phyloP scores from a whole-genome alignment of 2,113 vertebrate genomes.

The Macrotus californicus region DNA sequence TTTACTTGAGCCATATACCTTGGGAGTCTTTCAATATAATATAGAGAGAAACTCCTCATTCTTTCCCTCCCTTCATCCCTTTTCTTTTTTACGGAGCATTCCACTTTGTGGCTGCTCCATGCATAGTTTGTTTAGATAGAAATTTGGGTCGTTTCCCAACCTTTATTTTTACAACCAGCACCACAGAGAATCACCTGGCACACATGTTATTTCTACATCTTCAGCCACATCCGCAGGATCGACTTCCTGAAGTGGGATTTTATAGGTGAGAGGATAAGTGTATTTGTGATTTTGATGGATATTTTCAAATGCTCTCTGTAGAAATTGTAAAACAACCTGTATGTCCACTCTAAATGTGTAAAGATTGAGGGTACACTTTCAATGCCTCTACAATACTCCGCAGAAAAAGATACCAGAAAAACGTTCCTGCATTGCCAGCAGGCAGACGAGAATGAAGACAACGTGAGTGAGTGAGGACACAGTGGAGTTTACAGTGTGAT shows the following conservation, averaged over 20 bases:
- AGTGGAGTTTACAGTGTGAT: neutral
- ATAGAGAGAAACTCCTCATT: neutral
- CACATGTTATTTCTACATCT: neutral
- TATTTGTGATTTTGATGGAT: neutral
- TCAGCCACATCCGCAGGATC: neutral
- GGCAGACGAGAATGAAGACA: neutral
- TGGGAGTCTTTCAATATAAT: neutral
- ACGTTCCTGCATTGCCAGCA: neutral
- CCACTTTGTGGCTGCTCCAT: neutral
- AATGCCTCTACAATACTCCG: neutral
- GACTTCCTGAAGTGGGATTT: neutral
- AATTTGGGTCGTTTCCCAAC: neutral
- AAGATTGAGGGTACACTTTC: neutral
- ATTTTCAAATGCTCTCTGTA: neutral
- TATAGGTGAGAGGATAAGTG: neutral
- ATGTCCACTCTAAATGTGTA: neutral
- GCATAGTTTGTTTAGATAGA: neutral
- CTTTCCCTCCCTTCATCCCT: neutral
- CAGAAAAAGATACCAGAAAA: neutral
- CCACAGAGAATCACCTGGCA: neutral
- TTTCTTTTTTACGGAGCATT: neutral
- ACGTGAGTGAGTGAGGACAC: neutral
- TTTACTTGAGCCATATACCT: neutral
- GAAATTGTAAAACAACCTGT: neutral
- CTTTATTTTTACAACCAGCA: neutral